A percentile compares a stretch with the other conserved stretches of the same genome.
Conservation (phyloP, 1,140 invertebrate genomes). For the Procambarus virginalis region DNA sequence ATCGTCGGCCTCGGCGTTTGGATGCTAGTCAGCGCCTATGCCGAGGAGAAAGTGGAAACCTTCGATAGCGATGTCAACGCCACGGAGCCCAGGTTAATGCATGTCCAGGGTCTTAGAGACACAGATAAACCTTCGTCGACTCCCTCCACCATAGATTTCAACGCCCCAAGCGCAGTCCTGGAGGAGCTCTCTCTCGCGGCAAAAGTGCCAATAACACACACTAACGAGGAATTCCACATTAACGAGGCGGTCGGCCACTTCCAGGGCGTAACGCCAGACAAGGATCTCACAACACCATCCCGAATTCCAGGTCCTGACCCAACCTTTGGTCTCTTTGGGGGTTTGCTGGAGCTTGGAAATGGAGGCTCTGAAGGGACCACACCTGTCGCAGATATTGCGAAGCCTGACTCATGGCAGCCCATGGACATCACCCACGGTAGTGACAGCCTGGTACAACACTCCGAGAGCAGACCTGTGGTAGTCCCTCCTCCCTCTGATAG, state of each 20-base stretch:
- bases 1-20: constrained; percentile 67
- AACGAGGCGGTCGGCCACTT: constrained; percentile 62
- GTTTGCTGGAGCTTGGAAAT: constrained; percentile 13
- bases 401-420: not conserved
- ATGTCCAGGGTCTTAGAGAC: not conserved
- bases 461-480: constrained; percentile 32
- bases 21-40: constrained; percentile 68
- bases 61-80: not conserved
- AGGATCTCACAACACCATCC: not conserved
- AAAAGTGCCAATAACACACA: not conserved
- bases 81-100: constrained; percentile 1
- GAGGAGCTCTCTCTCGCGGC: constrained; percentile 29
- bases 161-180: constrained; percentile 50
- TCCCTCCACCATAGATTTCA: constrained; percentile 55
- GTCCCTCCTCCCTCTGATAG: constrained; percentile 13
- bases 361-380: not conserved
- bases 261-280: constrained; percentile 57
- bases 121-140: constrained; percentile 7
- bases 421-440: not conserved
- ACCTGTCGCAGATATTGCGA: not conserved
- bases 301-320: constrained; percentile 34
- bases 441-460: constrained; percentile 38
- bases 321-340: constrained; percentile 40
- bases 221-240: constrained; percentile 20
- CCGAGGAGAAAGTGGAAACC: constrained; percentile 20